phyloP scores from a whole-genome alignment of 2,888 invertebrate genomes.

The Drosophila longiperda region DNA sequence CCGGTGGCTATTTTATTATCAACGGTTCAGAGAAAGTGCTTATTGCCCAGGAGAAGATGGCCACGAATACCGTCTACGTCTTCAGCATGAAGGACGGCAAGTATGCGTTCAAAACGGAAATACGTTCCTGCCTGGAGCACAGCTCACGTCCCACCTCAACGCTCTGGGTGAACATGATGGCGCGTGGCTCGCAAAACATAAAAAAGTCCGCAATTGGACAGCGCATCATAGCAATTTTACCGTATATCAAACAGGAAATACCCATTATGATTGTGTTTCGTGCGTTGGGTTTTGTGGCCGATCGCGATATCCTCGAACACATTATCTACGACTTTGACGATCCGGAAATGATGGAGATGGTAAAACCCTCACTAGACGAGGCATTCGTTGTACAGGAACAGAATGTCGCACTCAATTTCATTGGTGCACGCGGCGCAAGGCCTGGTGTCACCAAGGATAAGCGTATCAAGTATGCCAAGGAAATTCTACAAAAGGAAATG shows the following conservation, averaged over 20 bases:
- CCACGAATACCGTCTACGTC: slow-evolving; percentile 99
- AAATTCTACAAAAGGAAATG: slow-evolving; percentile 99
- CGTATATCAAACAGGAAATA: slow-evolving; percentile 99
- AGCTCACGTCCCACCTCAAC: slow-evolving; percentile 98
- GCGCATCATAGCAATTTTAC: slow-evolving; percentile 98
- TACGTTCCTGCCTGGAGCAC: slow-evolving; percentile 96
- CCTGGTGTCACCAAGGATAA: slow-evolving; percentile 99
- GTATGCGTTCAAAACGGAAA: slow-evolving; percentile 99
- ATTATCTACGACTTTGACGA: slow-evolving; percentile 99
- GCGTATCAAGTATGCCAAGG: slow-evolving; percentile 99
- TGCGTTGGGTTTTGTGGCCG: slow-evolving; percentile 99
- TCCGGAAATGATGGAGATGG: slow-evolving; percentile 99
- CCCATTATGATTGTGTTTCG: slow-evolving; percentile 99
- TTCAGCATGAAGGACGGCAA: slow-evolving; percentile 99
- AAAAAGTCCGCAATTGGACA: slow-evolving; percentile 99
- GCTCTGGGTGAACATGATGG: slow-evolving; percentile 99
- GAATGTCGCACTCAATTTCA: slow-evolving; percentile 99
- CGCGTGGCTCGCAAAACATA: slow-evolving; percentile 98
- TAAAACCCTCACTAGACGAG: slow-evolving; percentile 99
- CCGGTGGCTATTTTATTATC: slow-evolving; percentile 99
- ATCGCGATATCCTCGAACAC: slow-evolving; percentile 99
- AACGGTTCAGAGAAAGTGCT: slow-evolving; percentile 99
- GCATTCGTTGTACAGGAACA: slow-evolving; percentile 99
- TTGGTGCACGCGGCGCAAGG: slow-evolving; percentile 97
- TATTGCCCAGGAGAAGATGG: slow-evolving; percentile 99